Base-by-base conservation (phyloP, 1,140 invertebrate genomes). In the Marisa cornuarietis region DNA sequence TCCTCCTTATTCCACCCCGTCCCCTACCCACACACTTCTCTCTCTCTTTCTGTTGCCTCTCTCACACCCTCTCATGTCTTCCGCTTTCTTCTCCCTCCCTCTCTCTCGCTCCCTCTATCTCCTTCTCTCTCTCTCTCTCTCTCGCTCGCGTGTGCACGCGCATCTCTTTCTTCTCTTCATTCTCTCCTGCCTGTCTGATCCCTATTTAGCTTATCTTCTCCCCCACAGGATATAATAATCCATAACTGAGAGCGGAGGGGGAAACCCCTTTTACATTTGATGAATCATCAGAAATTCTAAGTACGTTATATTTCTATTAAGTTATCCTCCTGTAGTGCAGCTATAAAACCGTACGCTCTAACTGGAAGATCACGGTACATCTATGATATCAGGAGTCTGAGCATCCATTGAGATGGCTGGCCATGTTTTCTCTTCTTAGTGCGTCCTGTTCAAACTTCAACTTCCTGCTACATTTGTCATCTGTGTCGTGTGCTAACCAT, bases 11-110 rank as follows among this genome's bases (percentile, higher is more conserved):
- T 26, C 42, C n/a, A 2, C 18, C 31, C 1, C 31, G 1, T 9
- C 18, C 4, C 18, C 69, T 10, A 20, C 18, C 5, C 18, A 20
- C n/a, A 26, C 69, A 26, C 69, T 6, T 71, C 26, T 42, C 11
- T 71, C 69, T 71, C 69, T 71, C 69, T 52, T 26, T 71, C n/a
- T 71, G 13, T 51, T 24, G 2, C 31, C 69, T 71, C 69, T 71
- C 69, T 71, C 26, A 26, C 69, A 14, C 69, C 31, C 69, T 42
- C 69, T 71, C 69, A 42, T 42, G 31, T 42, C 31, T 42, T 14
- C 16, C 16, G 54, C 54, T 58, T 11, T 58, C 54, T 58, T 58
- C 16, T 58, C 54, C 54, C 54, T 58, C 11, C 2, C 54, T 58
- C 16, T 58, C 54, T 58, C 54, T 1, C 54, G 54, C 54, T 42